phyloP scores from a whole-genome alignment of 2,113 vertebrate genomes.

The Otis tarda region DNA sequence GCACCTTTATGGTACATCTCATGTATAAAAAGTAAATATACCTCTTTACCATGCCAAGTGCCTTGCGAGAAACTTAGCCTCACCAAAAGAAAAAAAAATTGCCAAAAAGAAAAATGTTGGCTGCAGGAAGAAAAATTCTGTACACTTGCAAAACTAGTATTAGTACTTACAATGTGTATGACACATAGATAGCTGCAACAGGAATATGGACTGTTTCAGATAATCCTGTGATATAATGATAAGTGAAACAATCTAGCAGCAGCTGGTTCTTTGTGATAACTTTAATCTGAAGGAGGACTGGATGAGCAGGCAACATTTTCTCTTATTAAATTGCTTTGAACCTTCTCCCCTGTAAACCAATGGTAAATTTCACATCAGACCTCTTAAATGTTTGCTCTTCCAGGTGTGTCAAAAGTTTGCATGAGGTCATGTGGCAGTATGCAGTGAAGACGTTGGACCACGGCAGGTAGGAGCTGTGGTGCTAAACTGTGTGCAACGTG shows the following conservation, averaged over 20 bases:
- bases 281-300: not conserved
- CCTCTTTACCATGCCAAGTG: not conserved
- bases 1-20: not conserved
- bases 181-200: not conserved
- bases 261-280: slow-evolving; percentile 44
- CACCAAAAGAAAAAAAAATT: not conserved
- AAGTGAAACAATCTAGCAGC: not conserved
- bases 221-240: not conserved
- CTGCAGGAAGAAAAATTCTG: not conserved
- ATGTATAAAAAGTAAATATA: not conserved
- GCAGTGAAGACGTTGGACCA: not conserved
- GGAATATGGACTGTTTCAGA: not conserved
- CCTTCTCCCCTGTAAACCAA: not conserved
- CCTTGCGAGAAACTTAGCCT: not conserved
- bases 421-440: not conserved
- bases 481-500: accelerated
- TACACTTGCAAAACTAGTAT: not conserved
- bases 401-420: not conserved
- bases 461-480: not conserved
- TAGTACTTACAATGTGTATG: not conserved
- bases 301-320: not conserved
- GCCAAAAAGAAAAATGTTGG: not conserved
- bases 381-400: not conserved
- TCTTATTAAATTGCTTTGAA: not conserved
- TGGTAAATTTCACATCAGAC: not conserved